Evolutionary conservation across 1,140 invertebrate genomes (phyloP).

Genomic region (Aphelinus atriplicis): DNA sequence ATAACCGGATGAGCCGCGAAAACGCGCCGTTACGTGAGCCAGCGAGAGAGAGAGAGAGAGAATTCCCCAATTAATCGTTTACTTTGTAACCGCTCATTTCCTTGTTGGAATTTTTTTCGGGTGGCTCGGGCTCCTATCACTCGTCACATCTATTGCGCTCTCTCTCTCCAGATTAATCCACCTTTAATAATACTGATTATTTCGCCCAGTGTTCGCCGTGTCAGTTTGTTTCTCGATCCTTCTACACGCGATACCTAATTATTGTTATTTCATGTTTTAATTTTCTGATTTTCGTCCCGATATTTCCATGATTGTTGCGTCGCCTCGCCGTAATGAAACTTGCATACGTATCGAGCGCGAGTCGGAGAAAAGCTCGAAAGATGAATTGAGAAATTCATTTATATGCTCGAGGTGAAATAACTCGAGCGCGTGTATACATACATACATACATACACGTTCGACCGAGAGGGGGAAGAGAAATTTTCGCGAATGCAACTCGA

Average conservation of each 20-base stretch:
- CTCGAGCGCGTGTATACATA: too few relatives aligned
- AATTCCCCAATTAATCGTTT: slow-evolving; percentile 30
- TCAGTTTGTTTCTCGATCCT: too few relatives aligned
- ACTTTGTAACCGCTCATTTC: slow-evolving; percentile 32
- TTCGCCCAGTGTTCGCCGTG: neutral
- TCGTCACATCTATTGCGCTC: neutral
- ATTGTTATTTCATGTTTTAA: slow-evolving; percentile 6
- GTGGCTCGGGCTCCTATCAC: neutral
- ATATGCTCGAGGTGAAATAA: too few relatives aligned
- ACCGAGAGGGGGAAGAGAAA: too few relatives aligned
- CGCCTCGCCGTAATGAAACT: too few relatives aligned
- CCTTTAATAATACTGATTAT: slow-evolving; percentile 18
- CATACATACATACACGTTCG: too few relatives aligned
- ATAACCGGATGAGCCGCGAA: slow-evolving; percentile 36
- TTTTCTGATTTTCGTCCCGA: neutral
- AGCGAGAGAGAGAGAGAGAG: neutral
- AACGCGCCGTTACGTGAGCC: slow-evolving; percentile 25
- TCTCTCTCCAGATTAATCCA: neutral
- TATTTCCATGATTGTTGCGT: too few relatives aligned
- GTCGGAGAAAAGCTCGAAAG: too few relatives aligned
- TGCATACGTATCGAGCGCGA: too few relatives aligned
- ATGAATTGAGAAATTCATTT: too few relatives aligned
- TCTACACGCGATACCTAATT: neutral
- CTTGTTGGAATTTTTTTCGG: slow-evolving; percentile 22
- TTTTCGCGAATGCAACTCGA: too few relatives aligned